Evolutionary conservation across 64 coral and sea anemone genomes (phyloP).

Genomic region (Pocillopora verrucosa): DNA sequence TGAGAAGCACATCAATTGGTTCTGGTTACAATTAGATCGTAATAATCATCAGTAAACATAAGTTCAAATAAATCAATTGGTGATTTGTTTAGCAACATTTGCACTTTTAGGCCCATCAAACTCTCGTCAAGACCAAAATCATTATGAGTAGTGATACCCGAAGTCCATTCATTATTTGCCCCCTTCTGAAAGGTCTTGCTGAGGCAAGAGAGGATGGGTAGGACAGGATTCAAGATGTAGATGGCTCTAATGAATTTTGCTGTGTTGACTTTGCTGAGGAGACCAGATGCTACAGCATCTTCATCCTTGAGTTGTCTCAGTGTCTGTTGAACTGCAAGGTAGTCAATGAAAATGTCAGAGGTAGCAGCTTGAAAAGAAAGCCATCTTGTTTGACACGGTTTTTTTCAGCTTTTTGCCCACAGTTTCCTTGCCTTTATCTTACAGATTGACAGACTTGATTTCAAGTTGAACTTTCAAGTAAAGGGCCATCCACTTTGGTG

Average conservation of each 20-base stretch:
- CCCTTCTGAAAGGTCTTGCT: too few relatives aligned
- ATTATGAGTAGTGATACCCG: neutral
- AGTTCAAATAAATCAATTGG: too few relatives aligned
- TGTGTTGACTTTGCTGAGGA: conserved; percentile 41
- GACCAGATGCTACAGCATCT: conserved; percentile 57
- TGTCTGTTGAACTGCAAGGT: conserved; percentile 38
- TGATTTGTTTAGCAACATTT: neutral
- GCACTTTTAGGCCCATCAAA: neutral
- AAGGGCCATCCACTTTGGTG: conserved; percentile 37
- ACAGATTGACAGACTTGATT: conserved; percentile 33
- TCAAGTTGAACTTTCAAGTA: conserved; percentile 50
- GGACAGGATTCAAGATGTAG: conserved; percentile 25
- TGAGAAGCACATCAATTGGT: too few relatives aligned
- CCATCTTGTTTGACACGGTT: conserved; percentile 51
- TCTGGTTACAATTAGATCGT: too few relatives aligned
- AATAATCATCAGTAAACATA: too few relatives aligned
- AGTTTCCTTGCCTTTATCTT: conserved; percentile 37
- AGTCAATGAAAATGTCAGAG: conserved; percentile 23
- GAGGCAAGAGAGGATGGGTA: too few relatives aligned
- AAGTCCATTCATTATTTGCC: neutral
- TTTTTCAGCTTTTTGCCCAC: conserved; percentile 3
- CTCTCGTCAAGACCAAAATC: conserved; percentile 7
- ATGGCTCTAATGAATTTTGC: conserved; percentile 45
- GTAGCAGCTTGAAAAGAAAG: conserved; percentile 58
- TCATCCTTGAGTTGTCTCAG: conserved; percentile 26